Evolutionary conservation across 2,888 invertebrate species (phyloP), one percentile per base, ranked within the genome.

Genomic region (Diploptera punctata): DNA sequence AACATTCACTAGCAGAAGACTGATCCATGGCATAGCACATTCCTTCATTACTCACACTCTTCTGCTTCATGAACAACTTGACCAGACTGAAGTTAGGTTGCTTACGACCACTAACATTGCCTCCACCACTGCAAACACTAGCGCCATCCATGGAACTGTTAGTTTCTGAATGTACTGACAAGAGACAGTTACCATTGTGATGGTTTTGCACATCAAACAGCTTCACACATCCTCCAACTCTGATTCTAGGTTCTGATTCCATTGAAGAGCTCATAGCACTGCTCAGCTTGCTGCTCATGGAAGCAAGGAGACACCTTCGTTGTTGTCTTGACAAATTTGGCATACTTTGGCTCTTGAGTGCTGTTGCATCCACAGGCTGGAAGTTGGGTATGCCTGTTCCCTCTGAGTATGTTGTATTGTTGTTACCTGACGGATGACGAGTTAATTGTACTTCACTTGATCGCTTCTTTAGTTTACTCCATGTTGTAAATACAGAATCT

Each of bases 21-120:
- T 93, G 92, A 81, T 93, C 93, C 86, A 93, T 89, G 70, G 89
- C 89, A 21, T 86, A 83, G 72, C 89, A 88, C 78, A 90, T 91
- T 72, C 90, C 90, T 81, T 93, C 93, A 70, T 90, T 90, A 77
- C 93, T 93, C 84, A 89, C 89, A 81, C 93, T 94, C 82, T 94
- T 94, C 81, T 95, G 95, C 82, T 95, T 94, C 87, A 95, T 95
- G 80, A 95, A 95, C 76, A 95, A 85, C 82, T 93, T 93, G 54
- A 95, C 93, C 80, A 95, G 87, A 83, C 72, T 74, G 77, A 78
- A 68, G 54, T 74, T 75, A n/a, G 74, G 74, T 0, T 73, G 71
- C 60, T 76, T 75, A 16, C 76, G 65, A 38, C 77, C 76, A 33
- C 79, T 80, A 61, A 80, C 80, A 67, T 79, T 80, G 68, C 79